Base-by-base conservation (phyloP, 2,113 vertebrate genomes). In the Hydrochoerus hydrochaeris region DNA sequence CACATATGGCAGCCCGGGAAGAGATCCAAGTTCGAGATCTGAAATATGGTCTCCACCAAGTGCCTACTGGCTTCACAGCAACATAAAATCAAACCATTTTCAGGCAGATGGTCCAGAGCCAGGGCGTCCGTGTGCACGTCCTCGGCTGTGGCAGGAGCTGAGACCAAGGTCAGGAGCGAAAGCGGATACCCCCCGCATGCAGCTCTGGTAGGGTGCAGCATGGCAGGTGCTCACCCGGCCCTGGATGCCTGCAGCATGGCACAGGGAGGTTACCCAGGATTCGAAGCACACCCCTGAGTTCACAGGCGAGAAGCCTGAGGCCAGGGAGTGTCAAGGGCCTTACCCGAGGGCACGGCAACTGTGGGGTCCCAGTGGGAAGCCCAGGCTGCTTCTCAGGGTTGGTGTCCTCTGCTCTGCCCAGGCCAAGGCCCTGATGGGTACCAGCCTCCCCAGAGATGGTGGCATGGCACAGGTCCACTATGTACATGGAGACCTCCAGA, bases 391-490 rank as follows among this genome's bases (percentile, higher is more conserved):
- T 57, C 44, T 69, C 13, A 11, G 24, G 5, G 52, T 11, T 44
- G 7, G 22, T 22, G 22, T 54, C 32, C 26, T n/a, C 54, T 57
- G 63, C 28, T 19, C 22, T 0, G 20, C 8, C 52, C 41, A 3
- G 85, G 73, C 58, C 5, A 11, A 10, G 10, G 46, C 81, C 46
- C 0, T 52, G 73, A 7, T 5, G 14, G 0, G 10, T 49, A 24
- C 24, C 11, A 0, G 14, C 26, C 22, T 28, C 80, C n/a, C 26
- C 17, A 8, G 63, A 38, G 63, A 46, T 19, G 24, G 8, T 2
- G 12, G 22, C 0, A 0, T 4, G 49, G 8, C 20, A 4, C 0
- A 16, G 38, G 19, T 19, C 13, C 16, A 2, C 8, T 24, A 44
- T 0, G 1, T 1, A 1, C 1, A 19, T 3, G 58, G 49, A 73